Evolutionary conservation across 2,113 vertebrate species (phyloP).

Genomic region (Ceratotherium simum): DNA sequence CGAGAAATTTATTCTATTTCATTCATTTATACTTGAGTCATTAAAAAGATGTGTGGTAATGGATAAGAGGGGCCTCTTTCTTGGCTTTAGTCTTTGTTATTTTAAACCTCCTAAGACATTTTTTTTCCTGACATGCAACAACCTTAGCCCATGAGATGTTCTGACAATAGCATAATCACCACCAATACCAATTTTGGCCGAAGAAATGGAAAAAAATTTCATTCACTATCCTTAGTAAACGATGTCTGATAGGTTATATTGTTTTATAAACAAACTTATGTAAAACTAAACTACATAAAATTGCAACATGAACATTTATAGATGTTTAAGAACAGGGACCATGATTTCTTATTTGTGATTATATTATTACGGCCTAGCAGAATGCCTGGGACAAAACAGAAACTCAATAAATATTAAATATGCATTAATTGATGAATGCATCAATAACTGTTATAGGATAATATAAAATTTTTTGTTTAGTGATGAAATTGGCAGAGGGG

Average conservation of each 20-base stretch:
- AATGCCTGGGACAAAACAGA: background rate
- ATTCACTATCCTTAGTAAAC: conserved; percentile 18
- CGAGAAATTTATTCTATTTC: conserved; percentile 52
- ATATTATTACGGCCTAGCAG: background rate
- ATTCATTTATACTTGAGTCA: conserved; percentile 36
- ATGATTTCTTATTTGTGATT: background rate
- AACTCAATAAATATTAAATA: conserved; percentile 3
- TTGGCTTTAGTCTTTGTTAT: conserved; percentile 39
- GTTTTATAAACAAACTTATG: background rate
- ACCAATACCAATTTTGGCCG: background rate
- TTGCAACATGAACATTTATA: background rate
- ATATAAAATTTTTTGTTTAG: background rate
- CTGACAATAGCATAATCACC: background rate
- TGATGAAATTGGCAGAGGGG: conserved; percentile 7
- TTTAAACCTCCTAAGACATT: background rate
- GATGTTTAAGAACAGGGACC: background rate
- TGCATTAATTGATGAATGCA: background rate
- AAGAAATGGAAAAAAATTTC: background rate
- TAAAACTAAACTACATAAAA: conserved; percentile 36
- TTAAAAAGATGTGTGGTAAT: conserved; percentile 50
- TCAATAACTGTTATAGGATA: background rate
- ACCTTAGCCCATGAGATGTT: background rate
- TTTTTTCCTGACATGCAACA: background rate
- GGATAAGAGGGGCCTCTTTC: background rate
- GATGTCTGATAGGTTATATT: background rate